These are phyloP conservation scores for Alexandromys oeconomus DNA, from an alignment of 2,797 vertebrate species.

Conservation along the genomic window DNA sequence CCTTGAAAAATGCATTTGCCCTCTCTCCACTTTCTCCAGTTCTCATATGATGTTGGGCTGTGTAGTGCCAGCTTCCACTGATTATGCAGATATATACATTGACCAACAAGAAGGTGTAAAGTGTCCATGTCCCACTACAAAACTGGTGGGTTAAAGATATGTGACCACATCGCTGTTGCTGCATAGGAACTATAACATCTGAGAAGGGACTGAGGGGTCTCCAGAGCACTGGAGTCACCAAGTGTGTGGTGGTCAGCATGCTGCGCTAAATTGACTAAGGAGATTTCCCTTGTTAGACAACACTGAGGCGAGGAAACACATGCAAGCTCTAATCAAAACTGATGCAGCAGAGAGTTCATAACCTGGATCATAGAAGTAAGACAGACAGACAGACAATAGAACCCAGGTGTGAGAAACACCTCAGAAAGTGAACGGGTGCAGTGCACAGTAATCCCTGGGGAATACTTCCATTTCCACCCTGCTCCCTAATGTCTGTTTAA, in stretches of 20 bases:
- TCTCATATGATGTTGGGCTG: slow-evolving; percentile 11
- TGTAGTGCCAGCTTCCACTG: slow-evolving; percentile 17
- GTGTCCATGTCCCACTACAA: neutral
- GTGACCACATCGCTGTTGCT: neutral
- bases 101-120: neutral
- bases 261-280: neutral
- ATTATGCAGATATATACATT: neutral
- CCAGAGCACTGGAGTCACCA: neutral
- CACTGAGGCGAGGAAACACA: neutral
- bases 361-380: slow-evolving; percentile 35
- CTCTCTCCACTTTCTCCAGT: neutral
- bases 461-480: neutral
- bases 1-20: neutral
- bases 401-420: neutral
- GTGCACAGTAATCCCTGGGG: neutral
- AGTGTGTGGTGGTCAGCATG: neutral
- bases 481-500: neutral
- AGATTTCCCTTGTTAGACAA: slow-evolving; percentile 57
- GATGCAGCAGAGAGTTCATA: slow-evolving; percentile 56
- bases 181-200: neutral
- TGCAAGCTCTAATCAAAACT: slow-evolving; percentile 48
- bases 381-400: slow-evolving; percentile 7
- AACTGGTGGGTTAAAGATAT: neutral
- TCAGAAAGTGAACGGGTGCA: neutral
- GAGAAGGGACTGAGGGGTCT: neutral